Evolutionary conservation across 2,113 vertebrate species (phyloP).

Genomic region (Aix galericulata): DNA sequence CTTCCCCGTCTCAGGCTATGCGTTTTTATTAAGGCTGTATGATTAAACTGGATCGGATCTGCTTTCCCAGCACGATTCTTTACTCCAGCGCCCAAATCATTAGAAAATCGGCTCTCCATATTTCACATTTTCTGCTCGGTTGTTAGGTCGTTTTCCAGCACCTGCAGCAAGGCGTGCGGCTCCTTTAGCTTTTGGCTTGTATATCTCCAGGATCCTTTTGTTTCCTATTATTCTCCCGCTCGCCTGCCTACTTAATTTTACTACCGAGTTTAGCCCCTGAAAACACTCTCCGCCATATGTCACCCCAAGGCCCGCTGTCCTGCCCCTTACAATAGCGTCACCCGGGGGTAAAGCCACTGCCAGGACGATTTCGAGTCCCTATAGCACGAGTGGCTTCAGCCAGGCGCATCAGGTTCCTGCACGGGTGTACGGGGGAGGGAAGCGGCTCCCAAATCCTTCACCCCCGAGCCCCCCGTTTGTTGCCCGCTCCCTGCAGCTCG

Average conservation of each 20-base stretch:
- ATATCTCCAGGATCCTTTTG: conserved; percentile 72
- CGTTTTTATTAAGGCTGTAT: conserved; percentile 50
- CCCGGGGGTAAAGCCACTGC: conserved; percentile 29
- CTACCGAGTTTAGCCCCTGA: conserved; percentile 33
- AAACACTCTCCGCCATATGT: conserved; percentile 76
- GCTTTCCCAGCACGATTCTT: neutral
- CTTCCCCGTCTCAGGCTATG: neutral
- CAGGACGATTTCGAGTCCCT: neutral
- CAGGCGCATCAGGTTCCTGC: conserved; percentile 20
- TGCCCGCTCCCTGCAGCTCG: neutral
- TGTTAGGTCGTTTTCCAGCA: neutral
- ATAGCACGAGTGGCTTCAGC: conserved; percentile 51
- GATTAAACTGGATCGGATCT: conserved; percentile 3
- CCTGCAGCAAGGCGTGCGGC: neutral
- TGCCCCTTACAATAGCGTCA: conserved; percentile 51
- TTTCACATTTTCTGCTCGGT: conserved; percentile 10
- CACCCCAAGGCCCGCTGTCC: conserved; percentile 8
- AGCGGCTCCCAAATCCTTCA: rapidly evolving
- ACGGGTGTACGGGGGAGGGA: neutral
- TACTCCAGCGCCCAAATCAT: neutral
- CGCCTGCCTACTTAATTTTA: conserved; percentile 64
- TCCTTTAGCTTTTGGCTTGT: neutral
- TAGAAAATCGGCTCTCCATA: neutral
- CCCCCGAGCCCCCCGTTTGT: neutral
- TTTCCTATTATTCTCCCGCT: conserved; percentile 63